phyloP scores from a whole-genome alignment of 1,140 invertebrate species.

The Psilanteris sp. region DNA sequence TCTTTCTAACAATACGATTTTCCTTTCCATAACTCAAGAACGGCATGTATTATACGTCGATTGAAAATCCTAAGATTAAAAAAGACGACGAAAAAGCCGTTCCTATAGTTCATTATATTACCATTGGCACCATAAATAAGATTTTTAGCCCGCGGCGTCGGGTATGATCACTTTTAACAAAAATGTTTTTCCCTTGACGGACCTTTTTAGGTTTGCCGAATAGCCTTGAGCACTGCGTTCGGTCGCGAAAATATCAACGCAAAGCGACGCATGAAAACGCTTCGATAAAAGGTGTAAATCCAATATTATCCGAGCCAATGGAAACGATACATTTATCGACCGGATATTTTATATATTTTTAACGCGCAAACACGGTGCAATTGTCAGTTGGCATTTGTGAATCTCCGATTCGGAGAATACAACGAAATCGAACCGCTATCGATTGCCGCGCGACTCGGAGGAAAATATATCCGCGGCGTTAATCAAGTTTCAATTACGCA shows the following conservation, averaged over 20 bases:
- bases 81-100: neutral
- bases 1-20: neutral
- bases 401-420: slow-evolving; percentile 1
- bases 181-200: slow-evolving; percentile 47
- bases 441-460: too few relatives aligned
- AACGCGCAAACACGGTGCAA: slow-evolving; percentile 37
- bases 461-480: too few relatives aligned
- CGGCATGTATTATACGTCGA: neutral
- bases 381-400: slow-evolving; percentile 25
- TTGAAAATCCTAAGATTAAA: slow-evolving; percentile 14
- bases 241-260: slow-evolving; percentile 37
- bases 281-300: slow-evolving; percentile 58
- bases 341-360: slow-evolving; percentile 49
- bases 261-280: slow-evolving; percentile 45
- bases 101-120: slow-evolving; percentile 20
- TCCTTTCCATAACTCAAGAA: neutral
- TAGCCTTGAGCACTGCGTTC: slow-evolving; percentile 38
- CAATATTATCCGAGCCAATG: slow-evolving; percentile 32
- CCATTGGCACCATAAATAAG: slow-evolving; percentile 15
- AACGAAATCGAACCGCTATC: slow-evolving; percentile 30
- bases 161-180: slow-evolving; percentile 38
- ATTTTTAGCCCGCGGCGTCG: slow-evolving; percentile 10
- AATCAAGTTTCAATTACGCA: too few relatives aligned
- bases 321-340: slow-evolving; percentile 48
- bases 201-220: slow-evolving; percentile 49